Percentiles rank a stretch among this genome's conserved stretches.
Evolutionary conservation across 2,888 invertebrate species (phyloP).

Genomic region (Creontiades dilutus): DNA sequence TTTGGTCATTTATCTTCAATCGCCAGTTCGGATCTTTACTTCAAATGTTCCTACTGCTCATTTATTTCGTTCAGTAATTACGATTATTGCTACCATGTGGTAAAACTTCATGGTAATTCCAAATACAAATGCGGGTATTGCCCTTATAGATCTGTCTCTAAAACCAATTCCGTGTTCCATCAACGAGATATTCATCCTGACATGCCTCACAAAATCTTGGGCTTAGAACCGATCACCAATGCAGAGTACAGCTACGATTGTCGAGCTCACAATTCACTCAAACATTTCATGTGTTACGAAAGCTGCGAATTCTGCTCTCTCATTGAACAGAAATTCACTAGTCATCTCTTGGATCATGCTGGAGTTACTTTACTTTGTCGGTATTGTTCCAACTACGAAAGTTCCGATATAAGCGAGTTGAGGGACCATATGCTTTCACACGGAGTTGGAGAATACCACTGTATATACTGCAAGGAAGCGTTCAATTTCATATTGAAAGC

Average conservation of each 20-base stretch:
- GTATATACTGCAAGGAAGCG: conserved; percentile 57
- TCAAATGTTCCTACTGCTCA: conserved; percentile 44
- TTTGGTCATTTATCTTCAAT: conserved; percentile 44
- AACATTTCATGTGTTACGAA: conserved; percentile 54
- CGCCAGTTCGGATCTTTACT: neutral
- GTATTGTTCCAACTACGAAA: conserved; percentile 53
- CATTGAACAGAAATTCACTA: conserved; percentile 60
- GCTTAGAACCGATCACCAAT: conserved; percentile 41
- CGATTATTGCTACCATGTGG: conserved; percentile 41
- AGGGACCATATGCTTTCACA: conserved; percentile 61
- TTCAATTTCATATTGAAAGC: conserved; percentile 48
- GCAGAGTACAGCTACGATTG: conserved; percentile 35
- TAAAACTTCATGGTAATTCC: conserved; percentile 11
- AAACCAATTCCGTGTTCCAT: conserved; percentile 58
- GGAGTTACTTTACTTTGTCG: conserved; percentile 31
- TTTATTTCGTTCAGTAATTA: conserved; percentile 49
- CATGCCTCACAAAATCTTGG: conserved; percentile 30
- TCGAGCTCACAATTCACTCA: conserved; percentile 56
- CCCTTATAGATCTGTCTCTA: conserved; percentile 58
- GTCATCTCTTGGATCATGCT: conserved; percentile 30
- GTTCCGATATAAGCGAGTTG: conserved; percentile 46
- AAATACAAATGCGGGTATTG: conserved; percentile 62
- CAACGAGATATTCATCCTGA: conserved; percentile 45
- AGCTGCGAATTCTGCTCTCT: conserved; percentile 54
- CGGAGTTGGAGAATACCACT: conserved; percentile 55